Conservation (phyloP, 2,797 vertebrate genomes). For the Danionella dracula region DNA sequence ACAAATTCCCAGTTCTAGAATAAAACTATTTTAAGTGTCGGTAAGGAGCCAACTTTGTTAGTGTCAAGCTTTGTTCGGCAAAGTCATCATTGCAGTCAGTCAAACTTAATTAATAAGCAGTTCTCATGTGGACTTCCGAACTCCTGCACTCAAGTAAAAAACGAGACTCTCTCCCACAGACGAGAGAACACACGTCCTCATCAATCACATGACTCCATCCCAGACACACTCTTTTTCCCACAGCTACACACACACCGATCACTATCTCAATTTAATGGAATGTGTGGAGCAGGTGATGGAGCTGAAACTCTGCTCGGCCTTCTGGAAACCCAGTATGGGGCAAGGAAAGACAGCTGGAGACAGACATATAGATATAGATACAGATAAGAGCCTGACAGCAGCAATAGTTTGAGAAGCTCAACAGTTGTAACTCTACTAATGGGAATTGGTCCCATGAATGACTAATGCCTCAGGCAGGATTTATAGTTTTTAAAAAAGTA, state of each 20-base stretch:
- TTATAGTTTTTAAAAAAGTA: not conserved
- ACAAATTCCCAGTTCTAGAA: no score
- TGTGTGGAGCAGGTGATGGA: conserved; percentile 29
- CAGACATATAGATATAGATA: conserved; percentile 12
- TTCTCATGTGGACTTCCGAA: no score
- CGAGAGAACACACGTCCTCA: not conserved
- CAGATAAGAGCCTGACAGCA: not conserved
- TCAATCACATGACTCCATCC: conserved; percentile 13
- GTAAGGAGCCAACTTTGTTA: no score
- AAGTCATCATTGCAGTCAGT: no score
- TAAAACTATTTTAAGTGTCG: no score
- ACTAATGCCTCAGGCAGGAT: conserved; percentile 4
- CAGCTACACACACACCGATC: conserved; percentile 13
- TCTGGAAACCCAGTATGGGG: conserved; percentile 7
- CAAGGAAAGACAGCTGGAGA: conserved; percentile 25
- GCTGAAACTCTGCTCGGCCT: conserved; percentile 21
- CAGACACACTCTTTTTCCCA: conserved; percentile 20
- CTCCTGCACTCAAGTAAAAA: no score
- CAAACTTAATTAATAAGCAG: no score
- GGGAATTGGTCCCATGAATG: conserved; percentile 2
- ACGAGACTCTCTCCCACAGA: not conserved
- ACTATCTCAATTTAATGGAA: conserved; percentile 22
- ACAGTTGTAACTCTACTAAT: not conserved
- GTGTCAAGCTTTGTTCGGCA: no score
- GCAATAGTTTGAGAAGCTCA: not conserved